Evolutionary conservation across 2,113 vertebrate species (phyloP).

Genomic region (Dryoscopus gambensis): DNA sequence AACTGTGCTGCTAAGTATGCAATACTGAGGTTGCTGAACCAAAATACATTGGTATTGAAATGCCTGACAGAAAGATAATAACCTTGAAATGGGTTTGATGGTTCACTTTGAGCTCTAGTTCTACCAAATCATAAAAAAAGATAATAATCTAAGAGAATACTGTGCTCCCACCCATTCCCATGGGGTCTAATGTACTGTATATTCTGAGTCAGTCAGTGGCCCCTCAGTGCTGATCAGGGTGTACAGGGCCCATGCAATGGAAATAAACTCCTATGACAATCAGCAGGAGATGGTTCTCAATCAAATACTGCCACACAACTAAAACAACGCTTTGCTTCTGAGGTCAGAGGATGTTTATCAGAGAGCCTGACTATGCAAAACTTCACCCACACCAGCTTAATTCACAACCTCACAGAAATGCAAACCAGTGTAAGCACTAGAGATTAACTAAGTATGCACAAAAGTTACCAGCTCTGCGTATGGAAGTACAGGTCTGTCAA

Average conservation of each 20-base stretch:
- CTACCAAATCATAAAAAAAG: not conserved
- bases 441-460: not conserved
- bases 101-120: not conserved
- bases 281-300: not conserved
- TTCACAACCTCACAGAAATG: not conserved
- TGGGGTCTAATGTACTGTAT: accelerated
- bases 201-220: too few relatives aligned
- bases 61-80: not conserved
- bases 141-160: not conserved
- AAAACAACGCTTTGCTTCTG: not conserved
- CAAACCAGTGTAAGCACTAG: not conserved
- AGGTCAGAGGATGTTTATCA: not conserved
- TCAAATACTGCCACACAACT: not conserved
- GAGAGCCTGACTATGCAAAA: not conserved
- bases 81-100: not conserved
- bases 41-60: not conserved
- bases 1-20: not conserved
- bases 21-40: not conserved
- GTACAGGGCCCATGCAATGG: not conserved
- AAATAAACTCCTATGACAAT: not conserved
- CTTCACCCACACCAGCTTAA: not conserved
- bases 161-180: not conserved
- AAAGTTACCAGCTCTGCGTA: not conserved
- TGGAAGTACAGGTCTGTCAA: not conserved
- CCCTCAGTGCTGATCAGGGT: not conserved